A percentile compares a stretch with the other conserved stretches of the same genome.
Conservation (phyloP, 2,888 invertebrate species). For the Spisula solida region DNA sequence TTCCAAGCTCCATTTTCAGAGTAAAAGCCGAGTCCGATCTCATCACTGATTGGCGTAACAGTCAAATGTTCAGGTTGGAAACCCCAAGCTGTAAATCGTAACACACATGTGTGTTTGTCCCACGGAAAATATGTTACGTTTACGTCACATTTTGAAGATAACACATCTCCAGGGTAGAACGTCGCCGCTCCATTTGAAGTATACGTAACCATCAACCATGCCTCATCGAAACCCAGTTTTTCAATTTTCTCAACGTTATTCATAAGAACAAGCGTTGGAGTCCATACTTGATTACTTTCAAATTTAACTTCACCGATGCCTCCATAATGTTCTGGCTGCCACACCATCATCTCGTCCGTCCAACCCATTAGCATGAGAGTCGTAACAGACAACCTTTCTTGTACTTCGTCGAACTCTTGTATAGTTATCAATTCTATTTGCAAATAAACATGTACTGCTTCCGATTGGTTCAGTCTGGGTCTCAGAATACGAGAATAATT, state of each 20-base stretch:
- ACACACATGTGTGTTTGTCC: conserved; percentile 50
- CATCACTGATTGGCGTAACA: not conserved
- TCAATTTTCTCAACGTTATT: conserved; percentile 44
- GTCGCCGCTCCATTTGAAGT: not conserved
- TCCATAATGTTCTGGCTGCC: conserved; percentile 48
- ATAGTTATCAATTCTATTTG: conserved; percentile 51
- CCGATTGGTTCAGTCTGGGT: conserved; percentile 47
- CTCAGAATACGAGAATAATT: conserved; percentile 54
- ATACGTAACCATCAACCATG: conserved; percentile 34
- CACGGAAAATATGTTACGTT: conserved; percentile 54
- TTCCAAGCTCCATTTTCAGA: conserved; percentile 71
- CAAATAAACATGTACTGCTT: conserved; percentile 38
- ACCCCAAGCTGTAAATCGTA: conserved; percentile 31
- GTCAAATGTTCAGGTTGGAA: not conserved
- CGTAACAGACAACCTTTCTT: conserved; percentile 60
- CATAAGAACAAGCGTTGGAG: conserved; percentile 56
- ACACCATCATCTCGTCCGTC: conserved; percentile 60
- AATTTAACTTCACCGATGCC: conserved; percentile 29
- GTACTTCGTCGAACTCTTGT: conserved; percentile 68
- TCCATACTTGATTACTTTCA: conserved; percentile 61
- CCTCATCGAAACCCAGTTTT: conserved; percentile 29
- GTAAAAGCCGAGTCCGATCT: conserved; percentile 36
- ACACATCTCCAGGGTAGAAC: conserved; percentile 36
- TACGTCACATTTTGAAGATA: conserved; percentile 37
- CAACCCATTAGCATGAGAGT: conserved; percentile 60